phyloP scores from a whole-genome alignment of 1,140 invertebrate genomes.

The Lepidostoma basale region DNA sequence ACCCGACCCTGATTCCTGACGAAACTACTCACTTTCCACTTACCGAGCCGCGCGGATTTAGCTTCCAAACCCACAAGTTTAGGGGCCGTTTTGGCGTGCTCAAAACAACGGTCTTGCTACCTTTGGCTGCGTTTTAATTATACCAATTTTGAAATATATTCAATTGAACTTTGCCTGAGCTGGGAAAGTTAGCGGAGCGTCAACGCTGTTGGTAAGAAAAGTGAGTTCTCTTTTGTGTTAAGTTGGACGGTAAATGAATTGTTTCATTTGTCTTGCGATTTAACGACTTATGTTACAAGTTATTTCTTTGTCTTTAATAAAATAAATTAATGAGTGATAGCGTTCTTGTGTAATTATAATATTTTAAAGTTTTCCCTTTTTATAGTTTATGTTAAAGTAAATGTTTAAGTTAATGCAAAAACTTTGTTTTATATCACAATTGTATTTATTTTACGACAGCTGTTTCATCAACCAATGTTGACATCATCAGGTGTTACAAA shows the following conservation, averaged over 20 bases:
- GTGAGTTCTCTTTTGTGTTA: conserved; percentile 42
- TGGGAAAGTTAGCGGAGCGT: conserved; percentile 41
- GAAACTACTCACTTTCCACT: conserved; percentile 11
- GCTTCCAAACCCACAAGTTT: background rate
- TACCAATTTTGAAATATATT: conserved; percentile 40
- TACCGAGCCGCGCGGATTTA: background rate
- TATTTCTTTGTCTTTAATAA: too few species aligned
- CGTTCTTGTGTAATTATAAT: too few species aligned
- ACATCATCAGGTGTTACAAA: too few species aligned
- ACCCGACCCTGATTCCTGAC: conserved; percentile 1
- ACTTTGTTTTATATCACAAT: too few species aligned
- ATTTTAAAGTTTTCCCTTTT: too few species aligned
- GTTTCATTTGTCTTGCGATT: conserved; percentile 33
- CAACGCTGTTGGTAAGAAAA: conserved; percentile 26
- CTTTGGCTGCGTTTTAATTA: conserved; percentile 35
- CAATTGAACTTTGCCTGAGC: conserved; percentile 44
- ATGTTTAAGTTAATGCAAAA: too few species aligned
- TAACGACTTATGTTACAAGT: conserved; percentile 42
- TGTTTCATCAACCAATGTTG: too few species aligned
- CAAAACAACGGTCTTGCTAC: background rate
- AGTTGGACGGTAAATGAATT: conserved; percentile 4
- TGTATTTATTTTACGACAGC: too few species aligned
- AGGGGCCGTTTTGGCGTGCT: conserved; percentile 1
- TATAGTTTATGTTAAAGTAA: too few species aligned
- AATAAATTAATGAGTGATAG: too few species aligned